These are phyloP conservation scores for Sinodicranocentrus sp. DNA, from an alignment of 2,888 invertebrate genomes.

Conservation along the genomic window DNA sequence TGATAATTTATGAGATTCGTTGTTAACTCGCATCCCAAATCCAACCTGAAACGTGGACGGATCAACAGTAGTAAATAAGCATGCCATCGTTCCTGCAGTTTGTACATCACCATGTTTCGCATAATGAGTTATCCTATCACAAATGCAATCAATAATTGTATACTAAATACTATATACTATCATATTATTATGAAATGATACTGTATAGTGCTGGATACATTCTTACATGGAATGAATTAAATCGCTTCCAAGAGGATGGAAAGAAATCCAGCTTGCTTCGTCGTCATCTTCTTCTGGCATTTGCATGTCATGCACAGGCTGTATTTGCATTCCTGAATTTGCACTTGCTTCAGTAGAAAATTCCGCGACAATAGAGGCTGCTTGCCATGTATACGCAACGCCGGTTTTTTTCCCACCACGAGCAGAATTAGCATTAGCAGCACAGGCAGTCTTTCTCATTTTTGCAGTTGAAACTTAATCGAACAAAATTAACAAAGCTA, in stretches of 20 bases:
- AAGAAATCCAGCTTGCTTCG: conserved; percentile 85
- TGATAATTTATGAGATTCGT: conserved; percentile 37
- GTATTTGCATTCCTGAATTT: conserved; percentile 1
- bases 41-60: conserved; percentile 27
- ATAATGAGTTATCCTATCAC: conserved; percentile 86
- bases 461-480: conserved; percentile 47
- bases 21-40: conserved; percentile 6
- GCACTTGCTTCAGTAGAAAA: conserved; percentile 43
- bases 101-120: conserved; percentile 85
- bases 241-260: conserved; percentile 92
- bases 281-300: conserved; percentile 81
- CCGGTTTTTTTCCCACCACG: conserved; percentile 53
- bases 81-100: conserved; percentile 85
- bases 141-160: conserved; percentile 8
- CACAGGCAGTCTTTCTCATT: conserved; percentile 61
- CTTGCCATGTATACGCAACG: conserved; percentile 72
- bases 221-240: conserved; percentile 91
- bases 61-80: conserved; percentile 67
- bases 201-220: not conserved
- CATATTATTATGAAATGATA: not conserved
- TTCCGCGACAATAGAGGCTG: conserved; percentile 69
- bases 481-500: too few species aligned
- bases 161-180: not conserved
- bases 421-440: conserved; percentile 66
- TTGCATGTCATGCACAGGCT: conserved; percentile 50